Conservation (phyloP, 2,888 invertebrate genomes). For the Oxyscelio sp. region DNA sequence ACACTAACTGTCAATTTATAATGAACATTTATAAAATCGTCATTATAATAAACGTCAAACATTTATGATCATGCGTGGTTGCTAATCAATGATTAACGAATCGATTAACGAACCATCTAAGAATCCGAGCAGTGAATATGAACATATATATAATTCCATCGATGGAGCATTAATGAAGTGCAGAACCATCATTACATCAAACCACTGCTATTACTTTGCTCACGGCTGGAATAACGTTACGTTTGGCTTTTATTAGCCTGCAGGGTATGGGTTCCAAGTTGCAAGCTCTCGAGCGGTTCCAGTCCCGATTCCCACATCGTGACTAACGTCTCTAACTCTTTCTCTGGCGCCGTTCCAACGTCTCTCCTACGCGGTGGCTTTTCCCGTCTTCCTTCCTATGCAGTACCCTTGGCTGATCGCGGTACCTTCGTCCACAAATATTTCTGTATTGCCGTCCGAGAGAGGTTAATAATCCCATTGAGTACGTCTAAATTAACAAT, state of each 20-base stretch:
- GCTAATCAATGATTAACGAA: conserved; percentile 32
- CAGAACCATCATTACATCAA: conserved; percentile 44
- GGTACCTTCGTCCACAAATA: conserved; percentile 56
- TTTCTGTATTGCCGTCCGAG: conserved; percentile 14
- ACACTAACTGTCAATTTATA: background rate
- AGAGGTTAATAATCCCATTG: conserved; percentile 53
- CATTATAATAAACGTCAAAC: conserved; percentile 28
- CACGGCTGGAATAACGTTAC: conserved; percentile 70
- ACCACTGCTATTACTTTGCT: conserved; percentile 52
- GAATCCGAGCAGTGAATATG: background rate
- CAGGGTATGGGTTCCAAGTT: conserved; percentile 21
- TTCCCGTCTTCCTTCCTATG: conserved; percentile 70
- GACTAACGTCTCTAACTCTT: conserved; percentile 79
- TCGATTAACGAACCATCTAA: conserved; percentile 33
- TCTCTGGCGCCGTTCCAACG: conserved; percentile 78
- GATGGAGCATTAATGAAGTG: conserved; percentile 36
- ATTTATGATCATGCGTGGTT: conserved; percentile 17
- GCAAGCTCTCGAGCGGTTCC: conserved; percentile 27
- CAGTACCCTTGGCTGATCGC: conserved; percentile 56
- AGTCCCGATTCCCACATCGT: conserved; percentile 62
- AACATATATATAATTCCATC: conserved; percentile 44
- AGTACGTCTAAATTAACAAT: conserved; percentile 35
- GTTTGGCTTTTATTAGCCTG: conserved; percentile 68
- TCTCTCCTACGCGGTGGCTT: conserved; percentile 62
- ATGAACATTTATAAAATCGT: conserved; percentile 14